Conservation (phyloP, 2,888 invertebrate species). For the Brachyptera risi region DNA sequence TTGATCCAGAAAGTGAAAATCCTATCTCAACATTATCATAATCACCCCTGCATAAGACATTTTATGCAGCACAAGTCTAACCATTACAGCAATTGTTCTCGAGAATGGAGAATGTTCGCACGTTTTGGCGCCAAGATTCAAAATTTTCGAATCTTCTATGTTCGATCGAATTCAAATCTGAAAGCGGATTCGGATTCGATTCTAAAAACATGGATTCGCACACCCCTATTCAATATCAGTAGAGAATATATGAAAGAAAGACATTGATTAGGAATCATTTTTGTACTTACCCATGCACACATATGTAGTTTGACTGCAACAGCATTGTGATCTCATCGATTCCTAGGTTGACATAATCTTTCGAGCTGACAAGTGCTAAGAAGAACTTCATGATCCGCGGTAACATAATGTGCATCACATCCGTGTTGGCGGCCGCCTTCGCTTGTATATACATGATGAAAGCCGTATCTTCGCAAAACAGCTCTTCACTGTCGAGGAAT, state of each 20-base stretch:
- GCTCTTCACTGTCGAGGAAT: constrained; percentile 63
- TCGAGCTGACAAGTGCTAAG: constrained; percentile 68
- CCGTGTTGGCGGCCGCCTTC: constrained; percentile 45
- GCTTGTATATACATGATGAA: constrained; percentile 54
- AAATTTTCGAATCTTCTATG: too few relatives aligned
- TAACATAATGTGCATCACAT: constrained; percentile 67
- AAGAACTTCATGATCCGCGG: constrained; percentile 72
- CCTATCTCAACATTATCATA: too few relatives aligned
- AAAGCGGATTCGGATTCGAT: too few relatives aligned
- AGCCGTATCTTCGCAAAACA: constrained; percentile 71
- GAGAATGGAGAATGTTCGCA: too few relatives aligned
- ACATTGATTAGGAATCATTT: background rate
- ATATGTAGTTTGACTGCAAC: constrained; percentile 66
- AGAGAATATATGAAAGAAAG: background rate
- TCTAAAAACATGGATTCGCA: too few relatives aligned
- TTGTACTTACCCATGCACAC: constrained; percentile 60
- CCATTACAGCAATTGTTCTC: too few relatives aligned
- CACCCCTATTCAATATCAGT: too few relatives aligned
- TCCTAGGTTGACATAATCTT: constrained; percentile 64
- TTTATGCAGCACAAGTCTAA: too few relatives aligned
- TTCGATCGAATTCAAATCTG: too few relatives aligned
- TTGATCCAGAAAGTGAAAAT: too few relatives aligned
- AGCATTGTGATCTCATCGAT: constrained; percentile 63
- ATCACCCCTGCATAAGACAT: too few relatives aligned
- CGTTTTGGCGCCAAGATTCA: too few relatives aligned